Percentiles rank a stretch among this genome's conserved stretches.
Conservation (phyloP, 1,140 invertebrate genomes). For the Diachasma alloeum region DNA sequence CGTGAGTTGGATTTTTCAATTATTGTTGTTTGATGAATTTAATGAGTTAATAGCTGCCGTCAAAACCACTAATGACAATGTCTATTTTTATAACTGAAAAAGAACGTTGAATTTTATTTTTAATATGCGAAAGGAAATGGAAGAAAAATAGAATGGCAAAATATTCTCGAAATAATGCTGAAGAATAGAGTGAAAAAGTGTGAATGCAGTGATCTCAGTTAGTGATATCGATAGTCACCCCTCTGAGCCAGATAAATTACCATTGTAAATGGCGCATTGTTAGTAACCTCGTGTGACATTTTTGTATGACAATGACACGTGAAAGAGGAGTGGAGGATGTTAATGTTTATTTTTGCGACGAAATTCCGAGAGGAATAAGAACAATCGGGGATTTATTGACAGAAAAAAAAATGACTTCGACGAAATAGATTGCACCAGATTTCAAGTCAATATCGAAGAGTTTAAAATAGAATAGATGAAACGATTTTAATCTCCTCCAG, state of each 20-base stretch:
- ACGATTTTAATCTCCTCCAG: no score
- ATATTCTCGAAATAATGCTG: neutral
- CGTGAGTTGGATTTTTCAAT: neutral
- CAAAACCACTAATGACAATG: neutral
- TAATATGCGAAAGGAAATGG: no score
- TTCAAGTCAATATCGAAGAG: no score
- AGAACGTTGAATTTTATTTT: no score
- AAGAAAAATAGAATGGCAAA: no score
- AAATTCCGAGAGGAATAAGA: neutral
- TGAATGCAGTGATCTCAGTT: neutral
- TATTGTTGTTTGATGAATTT: neutral
- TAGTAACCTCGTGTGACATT: conserved; percentile 48
- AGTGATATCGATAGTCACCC: neutral
- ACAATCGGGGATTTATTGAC: neutral
- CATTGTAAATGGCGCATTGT: conserved; percentile 51
- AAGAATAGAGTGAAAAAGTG: neutral
- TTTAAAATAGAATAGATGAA: no score
- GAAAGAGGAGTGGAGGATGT: neutral
- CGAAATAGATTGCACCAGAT: no score
- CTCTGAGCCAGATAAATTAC: conserved; percentile 30
- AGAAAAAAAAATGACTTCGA: no score
- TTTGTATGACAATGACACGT: conserved; percentile 1
- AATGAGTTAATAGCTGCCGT: neutral
- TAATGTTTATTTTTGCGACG: neutral
- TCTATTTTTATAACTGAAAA: no score